Evolutionary conservation across 2,888 invertebrate genomes (phyloP), one percentile per base, ranked within the genome.

Genomic region (Chesias legatella): DNA sequence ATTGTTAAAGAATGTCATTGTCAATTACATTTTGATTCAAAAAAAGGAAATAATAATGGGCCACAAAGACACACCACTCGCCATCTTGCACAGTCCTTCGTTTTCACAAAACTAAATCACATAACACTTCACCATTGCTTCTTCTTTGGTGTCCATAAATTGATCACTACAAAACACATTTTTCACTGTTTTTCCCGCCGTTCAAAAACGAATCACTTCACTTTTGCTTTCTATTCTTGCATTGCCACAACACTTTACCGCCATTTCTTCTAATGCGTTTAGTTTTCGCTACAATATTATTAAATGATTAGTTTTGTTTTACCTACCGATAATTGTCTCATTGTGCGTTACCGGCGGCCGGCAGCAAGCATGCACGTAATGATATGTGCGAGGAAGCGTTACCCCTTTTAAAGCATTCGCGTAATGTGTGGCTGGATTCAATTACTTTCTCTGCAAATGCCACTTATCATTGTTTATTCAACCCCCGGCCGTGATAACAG

Each of bases 241-340:
- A 7, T 6, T 10, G 33, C 17, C 20, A 10, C 27, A 32, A 26
- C 7, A 29, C 40, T 50, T 56, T 53, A 49, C 56, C 68, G 63
- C 60, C 50, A 46, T 40, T 53, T 48, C 34, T 31, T 51, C 53
- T 7, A 46, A 32, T 51, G 36, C 49, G 43, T 63, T 56, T 65
- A 36, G 52, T 58, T 60, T 51, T 43, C 50, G 34, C 36, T 27
- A 54, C 56, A 42, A n/a, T 51, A 51, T 26, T 25, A 39, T 22
- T 7, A 10, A 4, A 26, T 30, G 7, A 27, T 35, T 21, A 20
- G 3, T 20, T 10, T 23, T 31, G 58, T 39, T 29, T 33, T 45
- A 86, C 88, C 83, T 81, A 88, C 88, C 88, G 81, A 79, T 78
- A 79, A 69, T 65, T 76, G 81, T 78, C 79, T 82, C 88, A 88